These are phyloP conservation scores for Semicossyphus pulcher DNA, from an alignment of 2,113 vertebrate genomes.

Conservation along the genomic window DNA sequence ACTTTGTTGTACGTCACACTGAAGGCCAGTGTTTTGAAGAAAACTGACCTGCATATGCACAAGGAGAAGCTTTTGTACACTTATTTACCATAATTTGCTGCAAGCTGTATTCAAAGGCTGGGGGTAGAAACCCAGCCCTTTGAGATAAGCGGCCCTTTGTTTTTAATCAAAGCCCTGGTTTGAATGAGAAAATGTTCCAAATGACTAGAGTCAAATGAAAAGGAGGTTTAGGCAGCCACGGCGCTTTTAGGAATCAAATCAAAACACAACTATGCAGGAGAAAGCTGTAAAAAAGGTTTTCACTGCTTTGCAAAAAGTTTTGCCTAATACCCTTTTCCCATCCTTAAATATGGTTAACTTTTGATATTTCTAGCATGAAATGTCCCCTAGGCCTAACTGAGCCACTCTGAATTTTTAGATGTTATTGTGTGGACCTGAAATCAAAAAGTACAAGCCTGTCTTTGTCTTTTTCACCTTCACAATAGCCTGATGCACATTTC, in stretches of 20 bases:
- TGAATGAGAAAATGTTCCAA: conserved; percentile 77
- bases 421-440: conserved; percentile 8
- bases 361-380: conserved; percentile 16
- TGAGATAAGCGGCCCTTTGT: conserved; percentile 80
- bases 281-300: conserved; percentile 40
- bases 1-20: conserved; percentile 60
- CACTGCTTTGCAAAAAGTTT: conserved; percentile 39
- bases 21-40: conserved; percentile 51
- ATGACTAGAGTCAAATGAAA: conserved; percentile 74
- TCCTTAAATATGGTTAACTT: too few species aligned
- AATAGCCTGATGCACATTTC: too few species aligned
- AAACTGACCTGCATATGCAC: conserved; percentile 70
- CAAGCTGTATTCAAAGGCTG: conserved; percentile 70
- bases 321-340: neutral
- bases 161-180: conserved; percentile 79
- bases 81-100: conserved; percentile 77
- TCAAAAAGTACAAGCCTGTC: too few species aligned
- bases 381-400: neutral
- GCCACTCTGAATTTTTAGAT: conserved; percentile 12
- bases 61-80: conserved; percentile 68
- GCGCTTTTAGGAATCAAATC: conserved; percentile 69
- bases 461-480: too few species aligned
- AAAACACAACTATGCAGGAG: conserved; percentile 34
- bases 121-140: conserved; percentile 76
- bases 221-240: conserved; percentile 54